These are phyloP conservation scores for Ips typographus DNA, from an alignment of 1,140 invertebrate genomes.

Conservation along the genomic window DNA sequence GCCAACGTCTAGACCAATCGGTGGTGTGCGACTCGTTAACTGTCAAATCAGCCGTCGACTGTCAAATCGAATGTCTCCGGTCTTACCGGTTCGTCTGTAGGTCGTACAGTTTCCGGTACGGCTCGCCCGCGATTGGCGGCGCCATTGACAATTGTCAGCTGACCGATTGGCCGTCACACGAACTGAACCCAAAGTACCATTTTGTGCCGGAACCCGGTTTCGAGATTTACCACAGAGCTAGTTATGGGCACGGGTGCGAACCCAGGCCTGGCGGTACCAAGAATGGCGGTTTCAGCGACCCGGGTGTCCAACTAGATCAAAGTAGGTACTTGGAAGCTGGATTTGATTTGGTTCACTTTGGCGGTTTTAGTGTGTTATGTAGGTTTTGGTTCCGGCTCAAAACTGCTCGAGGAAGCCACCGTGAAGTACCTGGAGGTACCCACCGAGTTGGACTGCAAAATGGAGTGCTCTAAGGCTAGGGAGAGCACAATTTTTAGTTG, in stretches of 20 bases:
- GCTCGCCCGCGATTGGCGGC: slow-evolving; percentile 61
- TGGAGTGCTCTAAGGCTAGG: slow-evolving; percentile 63
- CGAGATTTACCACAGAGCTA: slow-evolving; percentile 75
- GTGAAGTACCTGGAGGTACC: slow-evolving; percentile 61
- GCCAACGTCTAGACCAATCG: slow-evolving; percentile 62
- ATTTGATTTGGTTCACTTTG: slow-evolving; percentile 2
- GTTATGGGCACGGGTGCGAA: slow-evolving; percentile 76
- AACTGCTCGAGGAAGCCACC: slow-evolving; percentile 64
- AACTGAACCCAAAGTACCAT: slow-evolving; percentile 61
- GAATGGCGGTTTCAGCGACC: not conserved
- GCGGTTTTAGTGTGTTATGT: slow-evolving; percentile 68
- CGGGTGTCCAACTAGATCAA: slow-evolving; percentile 42
- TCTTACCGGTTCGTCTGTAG: slow-evolving; percentile 71
- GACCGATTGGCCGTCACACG: slow-evolving; percentile 68
- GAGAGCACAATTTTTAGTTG: slow-evolving; percentile 64
- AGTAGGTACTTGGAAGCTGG: slow-evolving; percentile 20
- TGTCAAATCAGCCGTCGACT: slow-evolving; percentile 70
- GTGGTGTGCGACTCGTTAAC: slow-evolving; percentile 64
- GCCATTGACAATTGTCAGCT: slow-evolving; percentile 70
- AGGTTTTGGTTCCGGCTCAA: slow-evolving; percentile 69
- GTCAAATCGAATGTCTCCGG: slow-evolving; percentile 71
- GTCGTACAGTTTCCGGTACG: slow-evolving; percentile 70
- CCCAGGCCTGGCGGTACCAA: slow-evolving; percentile 54
- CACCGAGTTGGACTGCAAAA: slow-evolving; percentile 69
- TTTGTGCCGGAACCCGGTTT: slow-evolving; percentile 63